Percentiles rank a stretch among this genome's conserved stretches.
These are phyloP conservation scores for Monopterus albus DNA, from an alignment of 2,113 vertebrate genomes.

Conservation along the genomic window DNA sequence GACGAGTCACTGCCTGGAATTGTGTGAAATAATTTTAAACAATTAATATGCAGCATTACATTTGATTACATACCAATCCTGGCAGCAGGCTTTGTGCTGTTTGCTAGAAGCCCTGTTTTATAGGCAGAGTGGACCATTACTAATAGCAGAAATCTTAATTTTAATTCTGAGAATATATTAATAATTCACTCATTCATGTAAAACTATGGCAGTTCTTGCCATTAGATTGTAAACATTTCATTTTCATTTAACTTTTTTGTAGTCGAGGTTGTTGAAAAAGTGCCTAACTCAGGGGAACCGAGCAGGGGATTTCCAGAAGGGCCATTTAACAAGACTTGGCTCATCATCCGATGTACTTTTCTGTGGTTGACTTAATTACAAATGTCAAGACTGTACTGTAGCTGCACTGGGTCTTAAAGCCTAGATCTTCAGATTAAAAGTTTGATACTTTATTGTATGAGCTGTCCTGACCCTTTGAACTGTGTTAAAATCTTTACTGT, in stretches of 20 bases:
- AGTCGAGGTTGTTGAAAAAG: constrained; percentile 30
- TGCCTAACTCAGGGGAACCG: constrained; percentile 13
- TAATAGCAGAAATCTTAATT: too few relatives aligned
- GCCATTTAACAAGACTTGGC: constrained; percentile 60
- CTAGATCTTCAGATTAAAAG: not conserved
- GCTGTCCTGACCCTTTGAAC: not conserved
- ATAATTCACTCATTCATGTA: too few relatives aligned
- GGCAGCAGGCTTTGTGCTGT: too few relatives aligned
- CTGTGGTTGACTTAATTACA: constrained; percentile 29
- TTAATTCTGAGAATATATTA: too few relatives aligned
- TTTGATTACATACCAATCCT: too few relatives aligned
- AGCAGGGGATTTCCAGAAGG: constrained; percentile 63
- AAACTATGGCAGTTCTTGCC: too few relatives aligned
- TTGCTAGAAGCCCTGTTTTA: too few relatives aligned
- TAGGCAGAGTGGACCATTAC: too few relatives aligned
- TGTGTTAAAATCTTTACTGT: not conserved
- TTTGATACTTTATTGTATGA: not conserved
- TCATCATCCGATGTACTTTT: constrained; percentile 46
- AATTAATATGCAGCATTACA: too few relatives aligned
- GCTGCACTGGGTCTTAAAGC: constrained; percentile 24
- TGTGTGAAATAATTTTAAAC: too few relatives aligned
- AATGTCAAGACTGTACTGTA: constrained; percentile 32
- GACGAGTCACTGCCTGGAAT: too few relatives aligned
- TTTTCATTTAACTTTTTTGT: constrained; percentile 24
- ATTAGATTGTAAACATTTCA: too few relatives aligned